phyloP scores from a whole-genome alignment of 2,113 vertebrate genomes.

The Rhipidura dahli region DNA sequence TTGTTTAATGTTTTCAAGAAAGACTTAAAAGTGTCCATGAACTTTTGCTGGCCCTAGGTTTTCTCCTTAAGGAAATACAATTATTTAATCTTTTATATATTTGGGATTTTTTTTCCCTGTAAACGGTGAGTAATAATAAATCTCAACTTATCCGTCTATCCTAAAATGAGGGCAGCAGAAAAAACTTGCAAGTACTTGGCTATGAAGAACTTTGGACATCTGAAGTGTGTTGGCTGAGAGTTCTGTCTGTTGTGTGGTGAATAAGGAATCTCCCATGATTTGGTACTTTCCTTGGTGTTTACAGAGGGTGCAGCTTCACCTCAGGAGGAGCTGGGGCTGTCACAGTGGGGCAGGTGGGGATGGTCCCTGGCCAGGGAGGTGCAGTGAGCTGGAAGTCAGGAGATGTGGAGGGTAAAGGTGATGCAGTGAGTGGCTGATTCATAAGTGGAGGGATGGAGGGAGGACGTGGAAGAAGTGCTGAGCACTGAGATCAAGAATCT shows the following conservation, averaged over 20 bases:
- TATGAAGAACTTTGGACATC: background rate
- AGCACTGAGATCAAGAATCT: background rate
- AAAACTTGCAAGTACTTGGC: background rate
- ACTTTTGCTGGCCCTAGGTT: background rate
- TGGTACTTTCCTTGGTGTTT: background rate
- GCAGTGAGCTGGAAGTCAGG: background rate
- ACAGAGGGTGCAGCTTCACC: accelerated
- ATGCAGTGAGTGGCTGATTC: background rate
- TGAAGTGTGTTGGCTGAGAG: background rate
- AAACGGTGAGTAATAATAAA: background rate
- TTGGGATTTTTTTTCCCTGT: background rate
- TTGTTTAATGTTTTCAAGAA: background rate
- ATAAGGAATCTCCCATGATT: background rate
- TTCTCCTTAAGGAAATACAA: background rate
- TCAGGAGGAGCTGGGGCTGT: background rate
- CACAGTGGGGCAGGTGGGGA: background rate
- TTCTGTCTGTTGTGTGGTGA: background rate
- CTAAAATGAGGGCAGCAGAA: background rate
- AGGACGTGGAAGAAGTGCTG: background rate
- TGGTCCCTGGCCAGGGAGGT: background rate
- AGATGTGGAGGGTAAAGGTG: background rate
- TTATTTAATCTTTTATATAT: background rate
- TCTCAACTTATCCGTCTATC: background rate
- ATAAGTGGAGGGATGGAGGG: background rate
- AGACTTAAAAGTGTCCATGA: background rate